Evolutionary conservation across 2,113 vertebrate species (phyloP).

Genomic region (Ophthalmotilapia sp.): DNA sequence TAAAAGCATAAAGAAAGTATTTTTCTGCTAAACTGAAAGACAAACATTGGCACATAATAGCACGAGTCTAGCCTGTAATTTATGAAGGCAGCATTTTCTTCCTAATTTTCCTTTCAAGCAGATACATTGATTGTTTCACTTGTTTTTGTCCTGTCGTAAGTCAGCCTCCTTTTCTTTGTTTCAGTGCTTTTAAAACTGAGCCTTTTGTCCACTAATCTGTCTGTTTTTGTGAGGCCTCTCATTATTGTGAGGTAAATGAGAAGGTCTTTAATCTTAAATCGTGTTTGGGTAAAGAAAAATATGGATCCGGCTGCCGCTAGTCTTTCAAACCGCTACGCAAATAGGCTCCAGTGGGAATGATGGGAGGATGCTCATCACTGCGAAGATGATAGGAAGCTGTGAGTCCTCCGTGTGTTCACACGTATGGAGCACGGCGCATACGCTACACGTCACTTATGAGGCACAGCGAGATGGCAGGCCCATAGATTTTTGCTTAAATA

Average conservation of each 20-base stretch:
- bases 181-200: not conserved
- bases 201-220: not conserved
- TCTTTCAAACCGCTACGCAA: slow-evolving; percentile 28
- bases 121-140: not conserved
- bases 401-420: slow-evolving; percentile 47
- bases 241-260: not conserved
- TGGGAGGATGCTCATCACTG: slow-evolving; percentile 50
- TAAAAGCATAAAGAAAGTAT: not conserved
- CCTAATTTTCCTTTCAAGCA: not conserved
- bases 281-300: not conserved
- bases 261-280: not conserved
- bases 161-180: not conserved
- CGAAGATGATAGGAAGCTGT: slow-evolving; percentile 46
- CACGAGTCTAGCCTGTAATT: not conserved
- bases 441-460: slow-evolving; percentile 65
- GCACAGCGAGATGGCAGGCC: slow-evolving; percentile 63
- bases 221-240: not conserved
- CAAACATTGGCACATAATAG: not conserved
- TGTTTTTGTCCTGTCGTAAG: not conserved
- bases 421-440: slow-evolving; percentile 42
- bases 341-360: slow-evolving; percentile 43
- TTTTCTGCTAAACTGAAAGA: not conserved
- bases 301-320: slow-evolving; percentile 25
- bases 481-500: slow-evolving; percentile 78
- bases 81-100: not conserved